Evolutionary conservation across 2,797 vertebrate genomes (phyloP), one percentile per base, ranked within the genome.

Genomic region (Picus viridis): DNA sequence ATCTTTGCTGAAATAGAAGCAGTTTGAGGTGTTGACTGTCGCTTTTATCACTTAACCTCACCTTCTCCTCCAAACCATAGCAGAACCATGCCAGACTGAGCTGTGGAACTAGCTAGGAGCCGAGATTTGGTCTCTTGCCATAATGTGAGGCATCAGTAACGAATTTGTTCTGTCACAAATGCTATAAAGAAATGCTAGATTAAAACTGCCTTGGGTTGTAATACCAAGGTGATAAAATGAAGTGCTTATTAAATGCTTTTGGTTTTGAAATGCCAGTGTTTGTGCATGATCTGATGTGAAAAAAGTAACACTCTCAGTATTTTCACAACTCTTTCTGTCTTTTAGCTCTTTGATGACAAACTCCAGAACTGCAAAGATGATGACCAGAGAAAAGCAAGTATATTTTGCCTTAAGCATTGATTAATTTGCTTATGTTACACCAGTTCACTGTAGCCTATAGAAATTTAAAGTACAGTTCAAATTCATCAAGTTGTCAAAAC

Each of bases 291-390:
- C 30, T 45, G 49, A 12, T n/a, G 17, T 84, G 43, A 23, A 63
- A 94, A 92, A 82, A 53, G 49, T 36, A 81, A 13, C 7, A 47
- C 12, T 83, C 67, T 2, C 13, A 22, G 7, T 78, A 29, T 95
- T 92, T 94, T 94, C 73, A 93, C 41, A 65, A 59, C 2, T 84
- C 5, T 94, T 71, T 96, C 72, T 91, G 93, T 96, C 90, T 90
- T 98, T 36, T 96, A 99, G 99, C 98, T 99, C 93, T 99, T 99
- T 97, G 99, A 99, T 98, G 99, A 99, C 95, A 99, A 99, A 92
- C 98, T 99, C 98, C 99, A 99, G 97, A 99, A 98, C 97, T 99
- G 98, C 98, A 99, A 98, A 97, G 99, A 99, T 97, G 99, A 99
- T 98, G 99, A 99, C 94, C 99, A 99, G 78, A 98, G 99, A 98